Evolutionary conservation across 2,113 vertebrate species (phyloP).

Genomic region (Semicossyphus pulcher): DNA sequence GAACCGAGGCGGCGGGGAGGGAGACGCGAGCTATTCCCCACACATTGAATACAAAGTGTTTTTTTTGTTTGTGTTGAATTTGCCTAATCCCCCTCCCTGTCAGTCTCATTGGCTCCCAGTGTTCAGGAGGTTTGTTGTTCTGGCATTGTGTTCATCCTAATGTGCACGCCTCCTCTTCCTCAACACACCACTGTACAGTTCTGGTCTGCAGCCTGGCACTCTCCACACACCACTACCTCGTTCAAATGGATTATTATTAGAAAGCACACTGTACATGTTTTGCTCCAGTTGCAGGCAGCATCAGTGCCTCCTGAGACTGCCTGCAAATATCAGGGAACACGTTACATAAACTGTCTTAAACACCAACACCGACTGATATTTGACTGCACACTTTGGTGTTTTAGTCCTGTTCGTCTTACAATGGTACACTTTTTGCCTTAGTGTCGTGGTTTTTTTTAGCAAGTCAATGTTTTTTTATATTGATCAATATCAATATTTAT

Average conservation of each 20-base stretch:
- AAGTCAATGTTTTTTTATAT: too few species aligned
- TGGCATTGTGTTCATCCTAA: constrained; percentile 22
- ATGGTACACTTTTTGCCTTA: too few species aligned
- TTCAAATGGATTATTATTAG: constrained; percentile 49
- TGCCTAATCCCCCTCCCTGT: constrained; percentile 35
- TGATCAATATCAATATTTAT: too few species aligned
- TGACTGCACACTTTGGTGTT: background rate
- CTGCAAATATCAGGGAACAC: constrained; percentile 3
- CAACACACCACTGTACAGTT: constrained; percentile 9
- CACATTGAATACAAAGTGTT: constrained; percentile 48
- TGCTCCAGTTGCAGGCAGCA: constrained; percentile 32
- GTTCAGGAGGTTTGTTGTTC: constrained; percentile 26
- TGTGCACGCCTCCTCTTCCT: constrained; percentile 10
- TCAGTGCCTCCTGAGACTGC: background rate
- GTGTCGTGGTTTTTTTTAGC: too few species aligned
- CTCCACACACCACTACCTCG: constrained; percentile 23
- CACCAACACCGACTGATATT: background rate
- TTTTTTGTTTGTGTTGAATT: constrained; percentile 40
- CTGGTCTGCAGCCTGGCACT: constrained; percentile 26
- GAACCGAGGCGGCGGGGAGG: constrained; percentile 34
- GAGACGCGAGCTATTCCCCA: constrained; percentile 27
- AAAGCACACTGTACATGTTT: constrained; percentile 14
- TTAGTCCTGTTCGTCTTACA: too few species aligned
- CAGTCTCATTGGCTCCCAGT: constrained; percentile 31
- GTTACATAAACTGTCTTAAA: constrained; percentile 6